Evolutionary conservation across 2,888 invertebrate species (phyloP), one percentile per base, ranked within the genome.

Genomic region (Iphiclides podalirius): DNA sequence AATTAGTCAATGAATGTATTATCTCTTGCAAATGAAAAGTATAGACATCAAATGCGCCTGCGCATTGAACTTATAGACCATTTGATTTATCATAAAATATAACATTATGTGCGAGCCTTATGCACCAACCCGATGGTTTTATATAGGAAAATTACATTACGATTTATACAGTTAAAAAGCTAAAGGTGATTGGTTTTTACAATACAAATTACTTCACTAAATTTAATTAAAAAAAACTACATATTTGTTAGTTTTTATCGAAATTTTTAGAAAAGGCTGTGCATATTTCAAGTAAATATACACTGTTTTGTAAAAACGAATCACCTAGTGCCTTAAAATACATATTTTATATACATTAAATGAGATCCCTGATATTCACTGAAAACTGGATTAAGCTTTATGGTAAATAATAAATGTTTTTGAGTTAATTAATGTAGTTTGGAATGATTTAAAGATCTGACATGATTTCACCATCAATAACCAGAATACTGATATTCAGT

Each of bases 401-500:
- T 9, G 15, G 4, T 11, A 23, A 11, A 13, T 28, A 16, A 20
- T 11, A 16, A 11, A 4, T 28, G 13, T 31, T 31, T 31, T 31
- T n/a, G 26, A 26, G n/a, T n/a, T n/a, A 26, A 26, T 8, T 8
- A 6, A 26, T 7, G 9, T 26, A 7, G 8, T 26, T 8, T 9
- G 9, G 8, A 7, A 20, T 6, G 6, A 26, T 26, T n/a, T 12
- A 31, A 31, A 31, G 3, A 20, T 20, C 20, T 20, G 6, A 20
- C 20, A 4, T 20, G 20, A 16, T 13, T 16, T 11, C 28, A 42
- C n/a, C 14, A 20, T 15, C 33, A 49, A 33, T 34, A 38, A 46
- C 14, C 11, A n/a, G 63, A 73, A 79, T 76, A 70, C 68, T 59
- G 85, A 84, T 84, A 86, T 85, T 85, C 85, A 85, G 62, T 84